Evolutionary conservation across 2,113 vertebrate species (phyloP), one percentile per base, ranked within the genome.

Genomic region (Ptilonorhynchus violaceus): DNA sequence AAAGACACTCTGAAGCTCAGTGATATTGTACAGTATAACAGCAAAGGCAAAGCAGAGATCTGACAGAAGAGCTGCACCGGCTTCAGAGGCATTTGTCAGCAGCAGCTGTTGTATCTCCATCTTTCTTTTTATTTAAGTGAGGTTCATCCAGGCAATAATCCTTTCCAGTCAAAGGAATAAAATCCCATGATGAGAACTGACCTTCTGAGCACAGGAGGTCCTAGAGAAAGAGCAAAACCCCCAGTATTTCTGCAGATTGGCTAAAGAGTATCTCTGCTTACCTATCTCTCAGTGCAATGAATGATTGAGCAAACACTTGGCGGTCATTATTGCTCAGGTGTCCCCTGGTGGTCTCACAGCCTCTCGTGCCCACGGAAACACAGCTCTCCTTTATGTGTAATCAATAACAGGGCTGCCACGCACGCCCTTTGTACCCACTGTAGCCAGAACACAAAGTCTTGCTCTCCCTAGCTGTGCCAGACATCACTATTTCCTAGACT

Each of bases 71-170:
- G 79, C 56, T 89, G 89, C 74, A 81, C 0, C 15, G 76, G 33
- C 64, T 96, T 91, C 69, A 81, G 68, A 93, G 75, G 79, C 85
- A 86, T 85, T 89, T 76, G 67, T 91, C 96, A 93, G 64, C 59
- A 89, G 87, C 92, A 93, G 92, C 83, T 95, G 92, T 13, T 89
- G 16, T 7, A 81, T 31, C 77, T 81, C 80, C 0, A 0, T 59
- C 76, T 90, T 86, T 67, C 90, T 84, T 33, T 31, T 87, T 82
- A 87, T 78, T 91, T 75, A 88, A 95, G 82, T 20, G 56, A 84
- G 73, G 44, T 89, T 91, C 76, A 87, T 91, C 86, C 24, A 82
- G 80, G 86, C 80, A 91, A 87, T 86, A 88, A 93, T 75, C 49
- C 85, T 76, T 58, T 85, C 76, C 92, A 96, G 60, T 53, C 64